Percentiles rank a stretch among this genome's conserved stretches.
Evolutionary conservation across 2,797 vertebrate genomes (phyloP).

Genomic region (Falco peregrinus): DNA sequence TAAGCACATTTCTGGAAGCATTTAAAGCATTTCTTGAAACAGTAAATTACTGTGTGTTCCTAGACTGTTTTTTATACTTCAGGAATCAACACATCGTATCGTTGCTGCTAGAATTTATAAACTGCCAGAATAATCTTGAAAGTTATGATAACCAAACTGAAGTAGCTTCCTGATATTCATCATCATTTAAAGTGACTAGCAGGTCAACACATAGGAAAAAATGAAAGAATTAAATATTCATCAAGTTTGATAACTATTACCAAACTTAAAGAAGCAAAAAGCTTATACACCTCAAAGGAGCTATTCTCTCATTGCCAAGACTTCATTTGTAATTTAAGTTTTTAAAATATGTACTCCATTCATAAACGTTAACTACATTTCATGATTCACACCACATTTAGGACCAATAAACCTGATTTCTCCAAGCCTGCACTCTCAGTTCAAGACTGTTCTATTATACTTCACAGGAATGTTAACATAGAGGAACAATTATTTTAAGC

Average conservation of each 20-base stretch:
- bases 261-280: background rate
- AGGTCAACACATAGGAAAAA: background rate
- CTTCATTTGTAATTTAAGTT: background rate
- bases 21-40: background rate
- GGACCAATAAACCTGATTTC: background rate
- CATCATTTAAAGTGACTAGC: background rate
- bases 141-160: background rate
- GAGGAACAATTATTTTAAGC: background rate
- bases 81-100: background rate
- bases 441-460: background rate
- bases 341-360: background rate
- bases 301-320: background rate
- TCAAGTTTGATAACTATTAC: background rate
- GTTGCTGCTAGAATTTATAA: background rate
- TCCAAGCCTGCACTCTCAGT: background rate
- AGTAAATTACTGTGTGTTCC: background rate
- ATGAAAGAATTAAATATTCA: background rate
- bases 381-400: background rate
- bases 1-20: background rate
- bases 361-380: background rate
- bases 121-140: background rate
- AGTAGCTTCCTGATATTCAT: background rate
- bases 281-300: background rate
- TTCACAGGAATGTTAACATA: background rate
- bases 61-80: background rate